Percentiles rank a stretch among this genome's conserved stretches.
Conservation (phyloP, 2,113 vertebrate species). For the Sylvietta virens region DNA sequence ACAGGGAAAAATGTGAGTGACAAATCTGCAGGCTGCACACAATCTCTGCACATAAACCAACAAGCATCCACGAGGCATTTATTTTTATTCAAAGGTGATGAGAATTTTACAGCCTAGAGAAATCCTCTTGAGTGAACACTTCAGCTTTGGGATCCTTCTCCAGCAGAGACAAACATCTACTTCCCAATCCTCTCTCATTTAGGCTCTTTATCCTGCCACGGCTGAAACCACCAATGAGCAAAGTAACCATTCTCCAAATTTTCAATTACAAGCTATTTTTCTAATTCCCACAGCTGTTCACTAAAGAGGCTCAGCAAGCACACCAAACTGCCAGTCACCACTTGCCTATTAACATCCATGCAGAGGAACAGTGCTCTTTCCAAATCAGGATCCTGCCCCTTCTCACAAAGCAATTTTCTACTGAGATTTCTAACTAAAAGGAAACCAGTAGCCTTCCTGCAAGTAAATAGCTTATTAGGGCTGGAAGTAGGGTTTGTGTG, state of each 20-base stretch:
- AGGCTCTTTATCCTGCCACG: not conserved
- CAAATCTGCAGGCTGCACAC: not conserved
- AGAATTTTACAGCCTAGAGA: not conserved
- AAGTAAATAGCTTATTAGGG: conserved; percentile 68
- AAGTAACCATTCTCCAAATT: not conserved
- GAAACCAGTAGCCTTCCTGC: conserved; percentile 41
- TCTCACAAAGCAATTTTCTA: conserved; percentile 43
- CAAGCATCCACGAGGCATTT: not conserved
- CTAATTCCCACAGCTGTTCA: not conserved
- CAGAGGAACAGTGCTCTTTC: conserved; percentile 12
- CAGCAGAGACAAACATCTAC: accelerated
- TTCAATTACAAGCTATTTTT: not conserved
- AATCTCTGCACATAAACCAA: not conserved
- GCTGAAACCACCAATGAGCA: not conserved
- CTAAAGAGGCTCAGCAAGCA: not conserved
- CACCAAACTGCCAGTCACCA: not conserved
- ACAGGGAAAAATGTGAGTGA: not conserved
- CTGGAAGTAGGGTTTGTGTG: conserved; percentile 57
- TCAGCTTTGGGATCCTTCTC: not conserved
- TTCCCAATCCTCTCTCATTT: not conserved
- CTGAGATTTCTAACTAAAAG: conserved; percentile 28
- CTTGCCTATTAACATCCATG: not conserved
- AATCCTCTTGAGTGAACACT: not conserved
- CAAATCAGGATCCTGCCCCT: not conserved
- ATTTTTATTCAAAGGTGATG: conserved; percentile 6